Percentiles rank a stretch among this genome's conserved stretches.
These are phyloP conservation scores for Cheilosia soror DNA, from an alignment of 2,888 invertebrate genomes.

Conservation along the genomic window DNA sequence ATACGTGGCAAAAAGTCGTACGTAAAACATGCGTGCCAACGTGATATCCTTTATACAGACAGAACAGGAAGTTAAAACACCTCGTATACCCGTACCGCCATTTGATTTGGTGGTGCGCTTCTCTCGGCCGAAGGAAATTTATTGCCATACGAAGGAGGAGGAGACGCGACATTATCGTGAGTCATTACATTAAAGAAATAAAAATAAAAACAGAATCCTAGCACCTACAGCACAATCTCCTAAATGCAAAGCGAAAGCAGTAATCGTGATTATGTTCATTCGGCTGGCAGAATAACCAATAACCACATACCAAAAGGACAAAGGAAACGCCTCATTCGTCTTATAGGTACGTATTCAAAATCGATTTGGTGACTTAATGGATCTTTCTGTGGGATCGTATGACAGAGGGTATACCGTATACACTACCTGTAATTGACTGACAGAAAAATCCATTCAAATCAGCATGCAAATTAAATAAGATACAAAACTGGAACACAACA, in stretches of 20 bases:
- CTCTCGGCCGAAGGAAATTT: conserved; percentile 37
- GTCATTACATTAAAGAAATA: conserved; percentile 31
- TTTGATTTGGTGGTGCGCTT: conserved; percentile 8
- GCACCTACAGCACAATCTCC: not conserved
- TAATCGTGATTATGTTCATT: not conserved
- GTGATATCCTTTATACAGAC: conserved; percentile 59
- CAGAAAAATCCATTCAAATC: conserved; percentile 33
- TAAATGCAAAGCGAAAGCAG: not conserved
- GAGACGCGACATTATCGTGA: conserved; percentile 9
- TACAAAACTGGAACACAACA: not conserved
- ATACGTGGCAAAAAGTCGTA: conserved; percentile 49
- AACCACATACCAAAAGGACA: not conserved
- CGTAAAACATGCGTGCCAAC: conserved; percentile 66
- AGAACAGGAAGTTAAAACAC: conserved; percentile 1
- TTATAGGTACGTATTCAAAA: no score
- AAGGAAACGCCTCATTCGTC: not conserved
- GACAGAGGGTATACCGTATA: no score
- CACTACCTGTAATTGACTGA: conserved; percentile 16
- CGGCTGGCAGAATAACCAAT: not conserved
- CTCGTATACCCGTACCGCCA: not conserved
- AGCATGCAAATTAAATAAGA: conserved; percentile 38
- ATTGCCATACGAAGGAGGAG: conserved; percentile 12
- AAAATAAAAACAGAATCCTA: conserved; percentile 4
- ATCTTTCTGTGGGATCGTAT: no score
- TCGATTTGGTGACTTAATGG: no score